A percentile compares a stretch with the other conserved stretches of the same genome.
Evolutionary conservation across 92 coral and sea anemone genomes (phyloP).

Genomic region (Metridium senile): DNA sequence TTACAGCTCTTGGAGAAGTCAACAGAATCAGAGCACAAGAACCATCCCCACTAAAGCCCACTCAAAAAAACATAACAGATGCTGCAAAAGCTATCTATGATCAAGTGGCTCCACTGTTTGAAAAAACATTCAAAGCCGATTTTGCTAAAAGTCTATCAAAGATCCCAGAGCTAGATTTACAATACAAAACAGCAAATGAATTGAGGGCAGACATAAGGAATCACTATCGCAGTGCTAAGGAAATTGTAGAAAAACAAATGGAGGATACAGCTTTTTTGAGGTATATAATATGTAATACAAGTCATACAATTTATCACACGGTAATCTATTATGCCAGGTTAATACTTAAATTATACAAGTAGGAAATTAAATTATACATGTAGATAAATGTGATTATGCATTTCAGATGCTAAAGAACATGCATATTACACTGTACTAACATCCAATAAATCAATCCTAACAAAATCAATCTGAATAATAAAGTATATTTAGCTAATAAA

Average conservation of each 20-base stretch:
- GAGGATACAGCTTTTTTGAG: slow-evolving; percentile 56
- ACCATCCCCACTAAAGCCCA: slow-evolving; percentile 24
- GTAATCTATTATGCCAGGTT: no score
- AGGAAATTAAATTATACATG: no score
- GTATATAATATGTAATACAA: slow-evolving; percentile 18
- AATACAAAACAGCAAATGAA: slow-evolving; percentile 30
- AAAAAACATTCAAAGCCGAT: slow-evolving; percentile 16
- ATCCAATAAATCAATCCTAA: neutral
- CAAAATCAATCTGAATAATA: no score
- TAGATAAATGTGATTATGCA: no score
- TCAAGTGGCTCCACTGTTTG: slow-evolving; percentile 33
- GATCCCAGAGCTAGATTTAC: slow-evolving; percentile 38
- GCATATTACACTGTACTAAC: no score
- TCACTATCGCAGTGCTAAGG: slow-evolving; percentile 27
- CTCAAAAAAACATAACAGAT: slow-evolving; percentile 32
- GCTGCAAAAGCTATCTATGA: slow-evolving; percentile 52
- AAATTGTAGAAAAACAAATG: slow-evolving; percentile 52
- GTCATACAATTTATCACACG: no score
- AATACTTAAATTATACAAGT: no score
- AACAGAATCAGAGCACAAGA: slow-evolving; percentile 14
- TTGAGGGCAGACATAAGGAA: slow-evolving; percentile 24
- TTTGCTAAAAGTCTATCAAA: slow-evolving; percentile 38
- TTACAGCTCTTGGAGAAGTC: slow-evolving; percentile 29
- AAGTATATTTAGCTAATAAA: no score
- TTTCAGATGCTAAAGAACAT: no score